Evolutionary conservation across 1,140 invertebrate species (phyloP).

Genomic region (Drosophila novamexicana): DNA sequence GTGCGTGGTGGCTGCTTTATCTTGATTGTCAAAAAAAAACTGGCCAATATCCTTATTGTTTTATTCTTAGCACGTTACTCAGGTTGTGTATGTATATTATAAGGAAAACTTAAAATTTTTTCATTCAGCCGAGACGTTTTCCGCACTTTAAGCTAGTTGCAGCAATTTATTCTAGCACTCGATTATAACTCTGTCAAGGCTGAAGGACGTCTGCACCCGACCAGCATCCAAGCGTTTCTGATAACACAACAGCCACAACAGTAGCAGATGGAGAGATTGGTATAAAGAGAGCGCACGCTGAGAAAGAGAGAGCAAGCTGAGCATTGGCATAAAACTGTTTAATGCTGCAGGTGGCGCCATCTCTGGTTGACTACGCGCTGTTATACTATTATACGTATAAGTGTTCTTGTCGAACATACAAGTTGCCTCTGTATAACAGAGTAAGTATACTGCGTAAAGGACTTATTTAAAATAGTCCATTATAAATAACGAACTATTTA

Average conservation of each 20-base stretch:
- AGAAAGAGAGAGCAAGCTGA: neutral
- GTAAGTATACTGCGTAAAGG: neutral
- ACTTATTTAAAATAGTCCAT: neutral
- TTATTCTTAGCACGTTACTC: constrained; percentile 29
- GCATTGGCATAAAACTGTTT: constrained; percentile 7
- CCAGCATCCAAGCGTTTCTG: constrained; percentile 78
- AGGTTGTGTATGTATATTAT: constrained; percentile 22
- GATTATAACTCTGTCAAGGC: neutral
- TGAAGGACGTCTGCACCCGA: constrained; percentile 63
- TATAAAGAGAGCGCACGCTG: neutral
- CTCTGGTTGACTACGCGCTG: neutral
- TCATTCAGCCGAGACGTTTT: constrained; percentile 37
- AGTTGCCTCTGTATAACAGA: neutral
- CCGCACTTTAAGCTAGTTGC: constrained; percentile 50
- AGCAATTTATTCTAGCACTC: neutral
- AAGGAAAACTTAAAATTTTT: constrained; percentile 36
- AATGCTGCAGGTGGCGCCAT: constrained; percentile 9
- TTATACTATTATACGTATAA: constrained; percentile 5
- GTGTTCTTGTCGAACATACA: neutral
- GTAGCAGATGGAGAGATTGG: constrained; percentile 8
- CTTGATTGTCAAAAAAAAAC: constrained; percentile 33
- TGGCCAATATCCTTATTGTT: constrained; percentile 18
- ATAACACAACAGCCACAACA: constrained; percentile 58
- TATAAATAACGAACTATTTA: neutral
- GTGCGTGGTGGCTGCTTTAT: constrained; percentile 21